These are phyloP conservation scores for Platanista minor DNA, from an alignment of 2,113 vertebrate genomes.

Conservation along the genomic window DNA sequence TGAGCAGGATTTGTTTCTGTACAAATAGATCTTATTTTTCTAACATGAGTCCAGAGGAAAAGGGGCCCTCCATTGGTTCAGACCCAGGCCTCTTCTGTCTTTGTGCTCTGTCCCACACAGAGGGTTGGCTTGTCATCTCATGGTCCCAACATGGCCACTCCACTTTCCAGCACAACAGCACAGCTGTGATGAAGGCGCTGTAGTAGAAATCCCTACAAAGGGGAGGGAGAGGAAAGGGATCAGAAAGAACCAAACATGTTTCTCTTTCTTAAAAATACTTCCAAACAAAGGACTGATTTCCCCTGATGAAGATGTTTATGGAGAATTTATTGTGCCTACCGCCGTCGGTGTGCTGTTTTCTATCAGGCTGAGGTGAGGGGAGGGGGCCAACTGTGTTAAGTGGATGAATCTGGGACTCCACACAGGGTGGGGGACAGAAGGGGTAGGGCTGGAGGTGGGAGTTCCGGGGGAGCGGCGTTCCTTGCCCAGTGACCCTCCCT, in stretches of 20 bases:
- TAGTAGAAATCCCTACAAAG: not conserved
- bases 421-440: not conserved
- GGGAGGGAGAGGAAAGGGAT: not conserved
- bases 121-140: not conserved
- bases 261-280: not conserved
- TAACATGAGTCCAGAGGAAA: not conserved
- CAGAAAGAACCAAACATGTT: not conserved
- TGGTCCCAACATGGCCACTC: not conserved
- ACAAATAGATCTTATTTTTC: not conserved
- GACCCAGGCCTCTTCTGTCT: not conserved
- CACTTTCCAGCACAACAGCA: not conserved
- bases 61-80: not conserved
- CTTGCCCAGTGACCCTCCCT: not conserved
- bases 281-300: not conserved
- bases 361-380: not conserved
- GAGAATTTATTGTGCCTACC: not conserved
- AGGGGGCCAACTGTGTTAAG: rapidly evolving
- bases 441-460: not conserved
- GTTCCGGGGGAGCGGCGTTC: not conserved
- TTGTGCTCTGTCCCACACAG: not conserved
- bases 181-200: not conserved
- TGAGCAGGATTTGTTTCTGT: not conserved
- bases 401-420: not conserved
- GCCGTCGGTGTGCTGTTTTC: not conserved
- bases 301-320: not conserved